Base-by-base conservation (phyloP, 2,888 invertebrate genomes). In the Masnerella sp. region DNA sequence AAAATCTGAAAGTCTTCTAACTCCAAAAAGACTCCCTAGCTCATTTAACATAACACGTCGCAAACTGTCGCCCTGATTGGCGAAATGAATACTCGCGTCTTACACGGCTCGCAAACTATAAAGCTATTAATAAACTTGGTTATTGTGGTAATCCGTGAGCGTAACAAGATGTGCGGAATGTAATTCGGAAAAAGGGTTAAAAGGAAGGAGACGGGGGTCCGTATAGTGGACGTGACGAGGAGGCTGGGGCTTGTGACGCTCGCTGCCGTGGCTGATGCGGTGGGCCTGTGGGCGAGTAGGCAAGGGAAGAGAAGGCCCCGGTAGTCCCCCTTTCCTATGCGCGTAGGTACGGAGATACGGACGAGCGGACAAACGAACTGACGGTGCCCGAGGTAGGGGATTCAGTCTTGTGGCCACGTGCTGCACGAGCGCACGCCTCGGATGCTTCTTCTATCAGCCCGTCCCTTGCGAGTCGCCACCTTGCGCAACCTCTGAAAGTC, bases 371-470 rank as follows among this genome's bases (percentile, higher is more conserved):
- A 82, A 84, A 83, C 84, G 81, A 81, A 82, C 83, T 83, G 85
- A 84, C 81, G 82, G 80, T 80, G 80, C 77, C 70, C 69, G 77
- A 85, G 83, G 85, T 84, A 85, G 85, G 85, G 84, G 84, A 83
- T 79, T 85, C 85, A 85, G 85, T 85, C 85, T 85, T 82, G 83
- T 82, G 83, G 85, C 85, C 85, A 85, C 85, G 85, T 85, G 85
- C 85, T 85, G 83, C 83, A 84, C 82, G 85, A 84, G 82, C 85
- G 84, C 85, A 85, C 85, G 84, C 85, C 83, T 82, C 81, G 84
- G 79, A 42, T 68, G 62, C 68, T 61, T 75, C 78, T 77, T 68
- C 76, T 78, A 78, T 74, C 78, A 80, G 71, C 76, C 20, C n/a
- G n/a, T n/a, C n/a, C n/a, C n/a, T n/a, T n/a, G n/a, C n/a, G n/a